These are phyloP conservation scores for Melinopterus prodromus DNA, from an alignment of 2,888 invertebrate species.

Conservation along the genomic window DNA sequence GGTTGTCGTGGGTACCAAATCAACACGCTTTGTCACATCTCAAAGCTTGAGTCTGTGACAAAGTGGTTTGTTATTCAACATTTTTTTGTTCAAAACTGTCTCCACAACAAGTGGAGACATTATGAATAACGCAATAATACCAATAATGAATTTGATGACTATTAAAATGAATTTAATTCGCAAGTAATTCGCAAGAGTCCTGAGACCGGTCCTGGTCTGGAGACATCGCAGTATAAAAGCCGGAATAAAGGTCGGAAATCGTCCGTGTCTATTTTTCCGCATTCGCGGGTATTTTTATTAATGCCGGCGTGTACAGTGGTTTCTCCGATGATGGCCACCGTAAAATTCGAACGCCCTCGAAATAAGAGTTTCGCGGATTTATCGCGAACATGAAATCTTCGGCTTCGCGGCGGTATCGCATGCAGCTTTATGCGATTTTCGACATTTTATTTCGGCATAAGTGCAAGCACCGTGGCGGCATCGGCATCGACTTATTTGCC, in stretches of 20 bases:
- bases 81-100: no score
- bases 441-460: not conserved
- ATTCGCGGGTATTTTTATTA: not conserved
- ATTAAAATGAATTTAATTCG: no score
- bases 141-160: no score
- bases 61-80: no score
- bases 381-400: slow-evolving; percentile 22
- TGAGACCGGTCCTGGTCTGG: not conserved
- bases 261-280: slow-evolving; percentile 4
- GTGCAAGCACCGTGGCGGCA: not conserved
- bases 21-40: no score
- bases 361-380: slow-evolving; percentile 12
- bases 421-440: slow-evolving; percentile 4
- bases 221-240: not conserved
- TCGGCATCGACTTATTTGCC: not conserved
- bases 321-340: not conserved
- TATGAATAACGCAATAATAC: no score
- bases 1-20: no score
- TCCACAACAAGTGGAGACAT: no score
- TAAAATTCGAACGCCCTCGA: slow-evolving; percentile 4
- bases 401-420: slow-evolving; percentile 13
- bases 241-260: not conserved
- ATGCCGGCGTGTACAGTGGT: not conserved
- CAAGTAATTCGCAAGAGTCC: not conserved
- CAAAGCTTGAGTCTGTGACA: no score